Evolutionary conservation across 2,113 vertebrate species (phyloP).

Genomic region (Melanotaenia duboulayi): DNA sequence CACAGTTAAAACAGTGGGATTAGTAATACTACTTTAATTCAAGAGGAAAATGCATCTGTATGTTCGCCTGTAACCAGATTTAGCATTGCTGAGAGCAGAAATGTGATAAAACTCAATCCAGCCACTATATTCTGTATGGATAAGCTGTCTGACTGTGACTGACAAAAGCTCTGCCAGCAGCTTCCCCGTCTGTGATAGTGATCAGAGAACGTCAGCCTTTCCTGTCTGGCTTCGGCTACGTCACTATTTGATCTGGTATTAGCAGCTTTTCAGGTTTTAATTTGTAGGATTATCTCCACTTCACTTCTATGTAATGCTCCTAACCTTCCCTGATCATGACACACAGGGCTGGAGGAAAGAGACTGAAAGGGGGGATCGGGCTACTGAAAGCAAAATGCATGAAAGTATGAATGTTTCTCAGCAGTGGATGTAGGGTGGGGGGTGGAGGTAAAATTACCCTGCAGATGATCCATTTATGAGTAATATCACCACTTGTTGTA

Average conservation of each 20-base stretch:
- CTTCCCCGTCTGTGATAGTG: conserved; percentile 22
- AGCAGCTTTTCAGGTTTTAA: conserved; percentile 71
- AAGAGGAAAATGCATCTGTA: neutral
- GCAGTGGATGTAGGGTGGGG: too few relatives aligned
- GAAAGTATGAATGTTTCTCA: too few relatives aligned
- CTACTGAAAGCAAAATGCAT: too few relatives aligned
- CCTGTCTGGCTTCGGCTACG: conserved; percentile 55
- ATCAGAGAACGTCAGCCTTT: conserved; percentile 46
- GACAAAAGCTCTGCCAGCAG: conserved; percentile 41
- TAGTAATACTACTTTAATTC: too few relatives aligned
- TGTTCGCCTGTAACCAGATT: neutral
- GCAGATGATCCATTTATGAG: too few relatives aligned
- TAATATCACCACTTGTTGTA: too few relatives aligned
- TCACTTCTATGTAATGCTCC: conserved; percentile 63
- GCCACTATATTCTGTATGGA: conserved; percentile 3
- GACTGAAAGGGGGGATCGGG: neutral
- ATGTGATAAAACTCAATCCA: conserved; percentile 23
- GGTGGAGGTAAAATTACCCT: too few relatives aligned
- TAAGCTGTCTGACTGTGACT: conserved; percentile 28
- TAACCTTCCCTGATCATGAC: conserved; percentile 64
- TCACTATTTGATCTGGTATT: conserved; percentile 75
- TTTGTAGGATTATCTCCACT: conserved; percentile 75
- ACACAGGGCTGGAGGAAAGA: conserved; percentile 38
- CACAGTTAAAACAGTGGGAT: too few relatives aligned
- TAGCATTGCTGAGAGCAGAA: neutral